These are phyloP conservation scores for Apamea monoglypha DNA, from an alignment of 2,888 invertebrate genomes.

Conservation along the genomic window DNA sequence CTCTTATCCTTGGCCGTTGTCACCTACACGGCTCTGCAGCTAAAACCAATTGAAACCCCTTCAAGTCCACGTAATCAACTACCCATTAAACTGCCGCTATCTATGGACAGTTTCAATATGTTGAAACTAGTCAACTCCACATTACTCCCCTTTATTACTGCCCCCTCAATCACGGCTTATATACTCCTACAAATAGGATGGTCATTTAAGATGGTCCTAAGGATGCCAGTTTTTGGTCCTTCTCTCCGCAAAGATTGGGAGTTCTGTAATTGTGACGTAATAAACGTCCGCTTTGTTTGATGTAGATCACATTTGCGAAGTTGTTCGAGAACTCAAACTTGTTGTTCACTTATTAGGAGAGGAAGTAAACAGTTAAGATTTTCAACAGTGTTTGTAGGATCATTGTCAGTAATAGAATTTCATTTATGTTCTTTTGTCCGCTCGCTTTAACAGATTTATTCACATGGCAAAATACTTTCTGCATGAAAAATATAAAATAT, in stretches of 20 bases:
- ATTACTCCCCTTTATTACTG: conserved; percentile 53
- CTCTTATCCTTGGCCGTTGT: not conserved
- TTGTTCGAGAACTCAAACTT: conserved; percentile 27
- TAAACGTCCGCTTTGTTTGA: conserved; percentile 42
- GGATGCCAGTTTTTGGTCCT: conserved; percentile 33
- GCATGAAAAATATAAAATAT: not conserved
- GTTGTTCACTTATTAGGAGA: not conserved
- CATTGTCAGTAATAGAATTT: not conserved
- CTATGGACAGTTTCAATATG: too few relatives aligned
- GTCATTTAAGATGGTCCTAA: conserved; percentile 11
- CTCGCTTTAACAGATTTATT: not conserved
- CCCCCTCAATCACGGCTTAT: conserved; percentile 54
- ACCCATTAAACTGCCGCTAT: conserved; percentile 44
- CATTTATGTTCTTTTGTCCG: not conserved
- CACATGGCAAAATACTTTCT: not conserved
- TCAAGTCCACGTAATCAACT: conserved; percentile 28
- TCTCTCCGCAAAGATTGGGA: conserved; percentile 22
- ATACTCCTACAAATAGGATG: conserved; percentile 40
- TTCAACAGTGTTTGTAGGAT: not conserved
- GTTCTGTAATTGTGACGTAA: conserved; percentile 34
- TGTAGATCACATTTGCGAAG: conserved; percentile 35
- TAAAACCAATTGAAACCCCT: conserved; percentile 30
- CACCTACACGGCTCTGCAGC: not conserved
- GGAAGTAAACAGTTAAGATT: conserved; percentile 17
- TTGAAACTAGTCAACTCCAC: conserved; percentile 40